A percentile compares a stretch with the other conserved stretches of the same genome.
These are phyloP conservation scores for Phenganax stokvisi DNA, from an alignment of 92 coral and sea anemone genomes.

Conservation along the genomic window DNA sequence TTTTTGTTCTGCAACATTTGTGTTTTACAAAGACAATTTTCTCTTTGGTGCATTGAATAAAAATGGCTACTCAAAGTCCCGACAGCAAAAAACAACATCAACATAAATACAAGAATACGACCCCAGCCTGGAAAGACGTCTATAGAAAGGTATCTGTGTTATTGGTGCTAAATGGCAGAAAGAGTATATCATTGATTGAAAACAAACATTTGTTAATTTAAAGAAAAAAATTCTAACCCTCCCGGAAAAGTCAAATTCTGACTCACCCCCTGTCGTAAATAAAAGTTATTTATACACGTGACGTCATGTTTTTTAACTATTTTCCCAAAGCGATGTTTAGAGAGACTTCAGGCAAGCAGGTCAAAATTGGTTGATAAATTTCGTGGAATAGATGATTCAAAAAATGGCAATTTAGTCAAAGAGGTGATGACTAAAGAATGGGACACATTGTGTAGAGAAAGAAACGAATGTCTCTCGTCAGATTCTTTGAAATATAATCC, in stretches of 20 bases:
- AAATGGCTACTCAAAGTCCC: slow-evolving; percentile 56
- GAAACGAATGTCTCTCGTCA: slow-evolving; percentile 52
- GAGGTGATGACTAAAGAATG: slow-evolving; percentile 84
- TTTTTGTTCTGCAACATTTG: too few relatives aligned
- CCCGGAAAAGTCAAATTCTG: neutral
- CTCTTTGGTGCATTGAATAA: neutral
- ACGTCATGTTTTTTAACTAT: neutral
- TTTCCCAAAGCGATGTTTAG: slow-evolving; percentile 59
- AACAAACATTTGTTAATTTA: neutral
- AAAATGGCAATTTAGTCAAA: slow-evolving; percentile 41
- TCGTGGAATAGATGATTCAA: slow-evolving; percentile 37
- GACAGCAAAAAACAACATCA: slow-evolving; percentile 74
- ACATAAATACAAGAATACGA: slow-evolving; percentile 77
- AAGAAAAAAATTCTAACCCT: neutral
- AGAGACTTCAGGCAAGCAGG: slow-evolving; percentile 63
- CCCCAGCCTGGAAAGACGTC: slow-evolving; percentile 99
- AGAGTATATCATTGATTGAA: neutral
- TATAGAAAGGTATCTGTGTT: slow-evolving; percentile 68
- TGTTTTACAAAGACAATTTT: too few relatives aligned
- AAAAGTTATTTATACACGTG: neutral
- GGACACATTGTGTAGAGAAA: slow-evolving; percentile 55
- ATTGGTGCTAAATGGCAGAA: neutral
- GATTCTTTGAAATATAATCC: slow-evolving; percentile 60
- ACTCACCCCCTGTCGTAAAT: neutral
- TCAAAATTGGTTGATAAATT: slow-evolving; percentile 60